phyloP scores from a whole-genome alignment of 2,888 invertebrate genomes.

The Eupithecia vulgata region DNA sequence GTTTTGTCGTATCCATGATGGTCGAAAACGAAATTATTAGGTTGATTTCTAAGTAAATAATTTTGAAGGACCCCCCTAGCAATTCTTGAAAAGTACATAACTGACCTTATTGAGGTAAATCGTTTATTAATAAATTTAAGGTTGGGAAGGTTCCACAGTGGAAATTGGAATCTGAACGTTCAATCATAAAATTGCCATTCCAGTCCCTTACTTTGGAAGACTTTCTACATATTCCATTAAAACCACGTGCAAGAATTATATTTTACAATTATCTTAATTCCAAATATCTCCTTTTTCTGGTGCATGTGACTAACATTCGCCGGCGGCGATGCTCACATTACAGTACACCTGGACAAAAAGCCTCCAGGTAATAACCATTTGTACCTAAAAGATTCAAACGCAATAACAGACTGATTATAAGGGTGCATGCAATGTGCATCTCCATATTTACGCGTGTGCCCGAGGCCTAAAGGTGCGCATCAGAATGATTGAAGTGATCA shows the following conservation, averaged over 20 bases:
- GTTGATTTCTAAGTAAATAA: too few species aligned
- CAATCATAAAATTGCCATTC: neutral
- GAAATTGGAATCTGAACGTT: too few species aligned
- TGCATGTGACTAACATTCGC: neutral
- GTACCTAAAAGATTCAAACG: constrained; percentile 7
- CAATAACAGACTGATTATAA: neutral
- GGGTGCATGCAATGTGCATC: constrained; percentile 1
- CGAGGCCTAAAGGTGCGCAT: neutral
- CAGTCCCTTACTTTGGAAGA: too few species aligned
- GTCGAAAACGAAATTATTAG: too few species aligned
- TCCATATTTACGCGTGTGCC: neutral
- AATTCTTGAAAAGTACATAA: too few species aligned
- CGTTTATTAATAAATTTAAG: neutral
- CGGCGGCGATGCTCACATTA: neutral
- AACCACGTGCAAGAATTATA: neutral
- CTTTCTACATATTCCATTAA: neutral
- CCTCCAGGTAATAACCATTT: neutral
- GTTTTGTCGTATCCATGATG: too few species aligned
- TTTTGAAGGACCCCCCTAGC: too few species aligned
- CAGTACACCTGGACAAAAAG: neutral
- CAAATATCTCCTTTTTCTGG: neutral
- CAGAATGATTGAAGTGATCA: constrained; percentile 10
- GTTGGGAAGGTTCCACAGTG: neutral
- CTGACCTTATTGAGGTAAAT: too few species aligned
- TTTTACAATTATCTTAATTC: too few species aligned